Evolutionary conservation across 2,888 invertebrate genomes (phyloP).

Genomic region (Eledona agricola): DNA sequence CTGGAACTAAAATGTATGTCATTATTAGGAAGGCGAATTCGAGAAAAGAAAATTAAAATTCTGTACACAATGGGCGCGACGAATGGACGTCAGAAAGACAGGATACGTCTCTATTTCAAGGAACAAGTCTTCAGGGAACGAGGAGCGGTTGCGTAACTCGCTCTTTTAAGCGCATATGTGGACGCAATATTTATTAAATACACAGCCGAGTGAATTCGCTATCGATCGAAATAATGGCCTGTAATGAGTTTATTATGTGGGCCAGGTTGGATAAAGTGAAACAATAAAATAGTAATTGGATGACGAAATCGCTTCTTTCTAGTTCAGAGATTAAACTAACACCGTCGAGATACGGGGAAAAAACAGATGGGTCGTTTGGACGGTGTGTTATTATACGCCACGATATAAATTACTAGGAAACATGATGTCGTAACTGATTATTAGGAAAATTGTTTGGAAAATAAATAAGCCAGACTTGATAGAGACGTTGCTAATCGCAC

Average conservation of each 20-base stretch:
- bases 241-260: constrained; percentile 35
- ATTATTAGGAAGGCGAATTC: constrained; percentile 29
- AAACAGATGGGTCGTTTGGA: constrained; percentile 32
- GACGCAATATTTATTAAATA: too few species aligned
- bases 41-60: constrained; percentile 34
- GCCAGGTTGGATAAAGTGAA: constrained; percentile 23
- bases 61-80: constrained; percentile 26
- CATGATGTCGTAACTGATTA: constrained; percentile 38
- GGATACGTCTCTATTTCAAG: constrained; percentile 32
- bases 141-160: constrained; percentile 6
- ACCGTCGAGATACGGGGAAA: constrained; percentile 18
- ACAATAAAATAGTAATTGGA: constrained; percentile 34
- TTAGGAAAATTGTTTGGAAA: constrained; percentile 38
- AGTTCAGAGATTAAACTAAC: constrained; percentile 30
- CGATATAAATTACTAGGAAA: constrained; percentile 35
- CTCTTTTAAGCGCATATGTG: too few species aligned
- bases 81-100: constrained; percentile 22
- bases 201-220: constrained; percentile 33
- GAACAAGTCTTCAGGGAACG: constrained; percentile 26
- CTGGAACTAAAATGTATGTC: constrained; percentile 34
- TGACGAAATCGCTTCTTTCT: constrained; percentile 34
- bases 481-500: constrained; percentile 28
- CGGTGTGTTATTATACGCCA: constrained; percentile 23
- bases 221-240: constrained; percentile 34
- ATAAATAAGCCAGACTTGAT: constrained; percentile 32